Conservation (phyloP, 2,888 invertebrate genomes). For the Harpagoxenus sublaevis region DNA sequence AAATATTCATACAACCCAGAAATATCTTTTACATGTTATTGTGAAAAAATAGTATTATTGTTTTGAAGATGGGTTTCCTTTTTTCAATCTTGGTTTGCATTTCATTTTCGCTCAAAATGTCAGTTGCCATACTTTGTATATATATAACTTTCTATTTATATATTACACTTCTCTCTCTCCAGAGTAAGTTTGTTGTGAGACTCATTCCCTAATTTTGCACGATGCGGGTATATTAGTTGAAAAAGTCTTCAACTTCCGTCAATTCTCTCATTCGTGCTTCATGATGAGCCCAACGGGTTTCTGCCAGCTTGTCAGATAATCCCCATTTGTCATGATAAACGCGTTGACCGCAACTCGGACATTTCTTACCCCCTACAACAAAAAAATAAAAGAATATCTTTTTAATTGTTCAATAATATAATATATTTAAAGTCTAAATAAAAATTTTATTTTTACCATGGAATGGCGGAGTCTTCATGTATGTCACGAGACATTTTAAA, state of each 20-base stretch:
- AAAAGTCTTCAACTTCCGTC: conserved; percentile 92
- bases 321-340: conserved; percentile 93
- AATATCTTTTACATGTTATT: conserved; percentile 3
- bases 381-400: conserved; percentile 9
- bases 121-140: not conserved
- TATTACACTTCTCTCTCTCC: not conserved
- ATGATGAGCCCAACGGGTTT: conserved; percentile 92
- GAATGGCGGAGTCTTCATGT: conserved; percentile 92
- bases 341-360: conserved; percentile 89
- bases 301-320: conserved; percentile 90
- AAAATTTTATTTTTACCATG: conserved; percentile 85
- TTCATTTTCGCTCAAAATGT: conserved; percentile 12
- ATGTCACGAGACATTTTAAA: conserved; percentile 89
- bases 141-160: not conserved
- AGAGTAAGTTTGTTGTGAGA: conserved; percentile 6
- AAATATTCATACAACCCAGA: not conserved
- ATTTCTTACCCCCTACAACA: conserved; percentile 90
- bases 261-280: conserved; percentile 92
- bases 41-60: not conserved
- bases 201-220: conserved; percentile 5
- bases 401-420: not conserved
- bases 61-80: not conserved
- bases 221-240: conserved; percentile 84
- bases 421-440: not conserved
- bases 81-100: not conserved